A percentile compares a stretch with the other conserved stretches of the same genome.
phyloP scores from a whole-genome alignment of 2,797 vertebrate species.

The Agapornis canus region DNA sequence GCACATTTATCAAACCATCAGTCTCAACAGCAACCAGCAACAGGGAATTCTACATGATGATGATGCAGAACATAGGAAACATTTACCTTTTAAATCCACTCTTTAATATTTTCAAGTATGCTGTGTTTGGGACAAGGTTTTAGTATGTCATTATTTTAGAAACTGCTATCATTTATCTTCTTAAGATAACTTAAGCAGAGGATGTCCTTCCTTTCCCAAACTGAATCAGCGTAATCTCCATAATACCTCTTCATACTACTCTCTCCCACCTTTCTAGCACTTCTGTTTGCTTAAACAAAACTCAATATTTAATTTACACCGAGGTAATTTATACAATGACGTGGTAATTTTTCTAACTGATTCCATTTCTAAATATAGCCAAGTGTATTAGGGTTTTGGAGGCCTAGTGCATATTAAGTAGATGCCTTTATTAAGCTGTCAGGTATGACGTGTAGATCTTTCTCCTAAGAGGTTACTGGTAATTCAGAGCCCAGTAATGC shows the following conservation, averaged over 20 bases:
- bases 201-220: not conserved
- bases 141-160: not conserved
- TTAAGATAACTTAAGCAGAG: not conserved
- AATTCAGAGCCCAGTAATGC: conserved; percentile 37
- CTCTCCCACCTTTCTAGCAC: not conserved
- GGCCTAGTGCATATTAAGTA: not conserved
- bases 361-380: not conserved
- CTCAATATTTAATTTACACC: not conserved
- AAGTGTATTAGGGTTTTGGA: not conserved
- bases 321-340: not conserved
- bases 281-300: not conserved
- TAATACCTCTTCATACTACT: not conserved
- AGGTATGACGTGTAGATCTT: not conserved
- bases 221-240: not conserved
- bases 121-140: not conserved
- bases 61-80: not conserved
- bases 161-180: not conserved
- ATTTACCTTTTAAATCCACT: not conserved
- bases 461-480: not conserved
- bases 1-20: not conserved
- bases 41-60: not conserved
- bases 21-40: not conserved
- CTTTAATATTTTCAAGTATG: not conserved
- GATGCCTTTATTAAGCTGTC: conserved; percentile 19
- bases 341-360: not conserved